Evolutionary conservation across 2,888 invertebrate species (phyloP), one percentile per base, ranked within the genome.

Genomic region (Petrolisthes cinctipes): DNA sequence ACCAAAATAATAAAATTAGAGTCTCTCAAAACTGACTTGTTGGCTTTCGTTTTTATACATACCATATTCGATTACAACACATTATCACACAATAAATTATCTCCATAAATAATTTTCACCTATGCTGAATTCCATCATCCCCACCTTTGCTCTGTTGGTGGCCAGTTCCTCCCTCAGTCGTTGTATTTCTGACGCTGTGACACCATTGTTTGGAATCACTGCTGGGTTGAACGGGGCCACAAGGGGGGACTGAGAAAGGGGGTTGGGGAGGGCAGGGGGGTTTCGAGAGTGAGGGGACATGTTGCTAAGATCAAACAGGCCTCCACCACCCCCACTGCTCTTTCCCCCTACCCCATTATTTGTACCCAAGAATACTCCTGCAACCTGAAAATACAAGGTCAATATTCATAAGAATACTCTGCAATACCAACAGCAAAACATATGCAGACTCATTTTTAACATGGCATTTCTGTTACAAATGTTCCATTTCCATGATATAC

Each of bases 131-230:
- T 37, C 37, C 37, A 37, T 37, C 37, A 54, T 14, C 61, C 87
- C 61, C 6, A 88, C 87, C 87, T 90, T 90, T 6, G 88, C 90
- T 92, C 96, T 95, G 92, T 96, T 95, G 86, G 95, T 95, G 83
- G 94, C 94, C 92, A 97, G 93, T 93, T 98, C 97, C 92, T 97
- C 97, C 92, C 96, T 94, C 93, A 97, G 94, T 89, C 97, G 95
- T 91, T 95, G 95, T 91, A 96, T 93, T 93, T 93, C 93, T 23
- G 91, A 91, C 37, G 82, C 54, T 51, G 56, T 57, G 11, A 83
- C 51, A 51, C 53, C 83, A 51, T 76, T 89, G 57, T 61, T 82
- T 3, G 5, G 37, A 7, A 53, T 11, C 7, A 1, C 17, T 17
- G 4, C 81, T 5, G 57, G 51, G 20, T 66, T 82, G 78, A 83